phyloP scores from a whole-genome alignment of 1,140 invertebrate genomes.

The Neodiprion lecontei region DNA sequence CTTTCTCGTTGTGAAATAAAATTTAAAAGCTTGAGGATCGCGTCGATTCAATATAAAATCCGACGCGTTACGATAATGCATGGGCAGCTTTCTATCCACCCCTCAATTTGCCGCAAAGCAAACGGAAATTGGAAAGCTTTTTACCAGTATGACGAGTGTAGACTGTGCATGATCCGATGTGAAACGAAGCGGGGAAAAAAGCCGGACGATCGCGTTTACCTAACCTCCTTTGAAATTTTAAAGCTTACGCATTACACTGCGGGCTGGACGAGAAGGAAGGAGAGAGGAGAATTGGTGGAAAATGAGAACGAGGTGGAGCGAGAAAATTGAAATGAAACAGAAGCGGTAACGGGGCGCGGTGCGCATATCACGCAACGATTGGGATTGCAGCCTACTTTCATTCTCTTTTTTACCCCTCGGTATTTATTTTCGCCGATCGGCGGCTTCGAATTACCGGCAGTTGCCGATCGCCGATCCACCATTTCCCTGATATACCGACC shows the following conservation, averaged over 20 bases:
- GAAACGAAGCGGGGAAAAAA: too few species aligned
- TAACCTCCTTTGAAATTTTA: too few species aligned
- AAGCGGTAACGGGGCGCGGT: neutral
- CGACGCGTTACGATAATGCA: too few species aligned
- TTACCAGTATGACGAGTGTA: too few species aligned
- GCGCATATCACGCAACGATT: neutral
- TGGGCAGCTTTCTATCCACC: too few species aligned
- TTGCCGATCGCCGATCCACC: neutral
- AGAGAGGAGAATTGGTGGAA: neutral
- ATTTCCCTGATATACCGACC: neutral
- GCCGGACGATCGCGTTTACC: too few species aligned
- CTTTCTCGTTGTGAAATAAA: too few species aligned
- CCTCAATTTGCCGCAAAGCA: neutral
- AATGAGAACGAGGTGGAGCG: neutral
- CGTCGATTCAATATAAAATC: too few species aligned
- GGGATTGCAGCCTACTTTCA: neutral
- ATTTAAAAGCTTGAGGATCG: too few species aligned
- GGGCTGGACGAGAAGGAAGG: too few species aligned
- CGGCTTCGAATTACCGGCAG: neutral
- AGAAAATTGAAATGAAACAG: neutral
- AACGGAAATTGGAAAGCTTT: conserved; percentile 6
- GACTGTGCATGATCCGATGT: too few species aligned
- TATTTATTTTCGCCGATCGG: neutral
- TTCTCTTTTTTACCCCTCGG: neutral
- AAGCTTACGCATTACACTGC: too few species aligned